Evolutionary conservation across 2,888 invertebrate species (phyloP), one percentile per base, ranked within the genome.

Genomic region (Lithophane semibrunnea): DNA sequence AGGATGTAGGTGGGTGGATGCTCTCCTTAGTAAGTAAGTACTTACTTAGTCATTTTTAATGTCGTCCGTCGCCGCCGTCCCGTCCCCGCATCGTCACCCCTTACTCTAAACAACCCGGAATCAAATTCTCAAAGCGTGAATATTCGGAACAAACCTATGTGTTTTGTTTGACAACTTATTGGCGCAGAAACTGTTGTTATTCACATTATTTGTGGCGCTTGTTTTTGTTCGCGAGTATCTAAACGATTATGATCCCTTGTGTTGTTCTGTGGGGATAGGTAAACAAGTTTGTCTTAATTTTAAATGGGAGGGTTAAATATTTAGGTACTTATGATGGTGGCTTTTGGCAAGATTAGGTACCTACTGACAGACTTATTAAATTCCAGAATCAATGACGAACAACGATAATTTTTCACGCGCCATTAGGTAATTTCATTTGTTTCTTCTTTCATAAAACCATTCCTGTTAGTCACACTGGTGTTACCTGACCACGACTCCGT

Each of bases 111-210:
- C 3, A 65, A 9, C 67, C 77, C 66, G 77, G 66, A 74, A 78
- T 80, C 79, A 87, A 88, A 87, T 79, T 83, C 80, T 79, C 81
- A 74, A 88, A 80, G 79, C 83, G 82, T 86, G 90, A 91, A 91
- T 90, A 91, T 90, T 91, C 88, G 86, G 82, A 87, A 85, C 92
- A 91, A 94, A 93, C 93, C 91, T 91, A 94, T 94, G 94, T 93
- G 94, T 91, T 94, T 93, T 92, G 93, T 94, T 94, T 89, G 90
- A 91, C 92, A 93, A 92, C 92, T 94, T 92, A 93, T 93, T 93
- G 91, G 91, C 89, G 89, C 78, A 81, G 88, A 89, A 90, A 91
- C 88, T 89, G 92, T 88, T 85, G 89, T 86, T 89, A 85, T 89
- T 89, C 73, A 86, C 85, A 88, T 91, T 91, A 91, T 91, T 91